These are phyloP conservation scores for Lamprologus ornatipinnis DNA, from an alignment of 2,113 vertebrate genomes.

Conservation along the genomic window DNA sequence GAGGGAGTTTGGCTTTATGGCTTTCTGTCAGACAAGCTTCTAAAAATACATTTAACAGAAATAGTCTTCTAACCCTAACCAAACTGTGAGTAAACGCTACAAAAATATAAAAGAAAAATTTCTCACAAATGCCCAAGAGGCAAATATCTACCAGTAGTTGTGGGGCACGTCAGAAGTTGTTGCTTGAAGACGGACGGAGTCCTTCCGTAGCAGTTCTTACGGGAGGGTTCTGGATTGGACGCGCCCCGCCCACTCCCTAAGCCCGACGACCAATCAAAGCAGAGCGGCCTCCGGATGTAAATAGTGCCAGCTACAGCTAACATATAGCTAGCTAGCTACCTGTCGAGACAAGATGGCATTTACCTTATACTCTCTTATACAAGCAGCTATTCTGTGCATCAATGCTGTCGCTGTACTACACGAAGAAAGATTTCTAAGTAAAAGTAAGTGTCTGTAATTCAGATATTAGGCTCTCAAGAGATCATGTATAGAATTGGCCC, in stretches of 20 bases:
- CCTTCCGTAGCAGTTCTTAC: not conserved
- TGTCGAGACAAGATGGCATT: slow-evolving; percentile 78
- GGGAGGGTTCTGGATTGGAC: not conserved
- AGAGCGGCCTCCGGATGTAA: not conserved
- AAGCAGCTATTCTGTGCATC: slow-evolving; percentile 83
- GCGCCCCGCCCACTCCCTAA: not conserved
- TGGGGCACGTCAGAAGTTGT: not conserved
- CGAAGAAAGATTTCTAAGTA: slow-evolving; percentile 91
- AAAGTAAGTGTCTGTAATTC: slow-evolving; percentile 81
- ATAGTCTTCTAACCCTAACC: not conserved
- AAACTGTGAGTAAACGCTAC: not conserved
- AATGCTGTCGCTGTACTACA: slow-evolving; percentile 92
- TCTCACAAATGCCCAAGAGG: not conserved
- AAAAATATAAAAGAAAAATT: not conserved
- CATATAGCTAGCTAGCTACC: not conserved
- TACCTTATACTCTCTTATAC: slow-evolving; percentile 87
- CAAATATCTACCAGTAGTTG: not conserved
- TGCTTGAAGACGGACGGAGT: not conserved
- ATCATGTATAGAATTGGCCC: not conserved
- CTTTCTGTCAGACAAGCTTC: not conserved
- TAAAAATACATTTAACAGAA: not conserved
- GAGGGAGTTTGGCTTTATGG: not conserved
- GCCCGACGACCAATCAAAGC: not conserved
- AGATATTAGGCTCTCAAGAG: not conserved
- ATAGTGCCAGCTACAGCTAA: not conserved